Conservation (phyloP, 1,140 invertebrate genomes). For the Diploscapter pachys region DNA sequence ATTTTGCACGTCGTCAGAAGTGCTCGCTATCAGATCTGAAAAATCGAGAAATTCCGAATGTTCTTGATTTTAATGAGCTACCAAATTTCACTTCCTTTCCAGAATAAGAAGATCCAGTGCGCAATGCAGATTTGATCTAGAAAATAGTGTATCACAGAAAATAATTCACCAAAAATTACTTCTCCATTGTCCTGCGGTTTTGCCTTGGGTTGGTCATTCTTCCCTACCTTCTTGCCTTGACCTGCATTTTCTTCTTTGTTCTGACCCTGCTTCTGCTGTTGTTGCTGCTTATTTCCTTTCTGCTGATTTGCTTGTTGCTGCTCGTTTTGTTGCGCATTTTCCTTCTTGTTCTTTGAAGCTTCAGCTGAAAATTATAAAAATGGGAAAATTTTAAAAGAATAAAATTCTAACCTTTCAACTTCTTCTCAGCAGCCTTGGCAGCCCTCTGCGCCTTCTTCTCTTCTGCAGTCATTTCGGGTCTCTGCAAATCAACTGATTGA, state of each 20-base stretch:
- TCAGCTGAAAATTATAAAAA: conserved; percentile 10
- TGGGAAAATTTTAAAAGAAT: background rate
- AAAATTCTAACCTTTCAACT: conserved; percentile 7
- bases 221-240: background rate
- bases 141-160: too few relatives aligned
- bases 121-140: too few relatives aligned
- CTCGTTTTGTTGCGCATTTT: background rate
- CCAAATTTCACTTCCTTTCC: conserved; percentile 6
- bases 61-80: background rate
- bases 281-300: background rate
- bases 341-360: background rate
- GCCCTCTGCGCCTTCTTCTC: conserved; percentile 23
- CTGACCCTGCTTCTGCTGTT: background rate
- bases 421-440: conserved; percentile 29
- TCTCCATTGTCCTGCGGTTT: background rate
- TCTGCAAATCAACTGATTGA: background rate
- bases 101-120: too few relatives aligned
- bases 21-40: conserved; percentile 10
- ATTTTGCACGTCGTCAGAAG: too few relatives aligned
- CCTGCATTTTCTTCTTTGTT: background rate
- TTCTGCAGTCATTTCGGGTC: conserved; percentile 18
- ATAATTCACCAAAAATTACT: background rate
- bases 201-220: background rate
- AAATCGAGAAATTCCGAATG: background rate
- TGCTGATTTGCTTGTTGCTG: background rate